These are phyloP conservation scores for Oryzias woworae DNA, from an alignment of 2,113 vertebrate species.

Conservation along the genomic window DNA sequence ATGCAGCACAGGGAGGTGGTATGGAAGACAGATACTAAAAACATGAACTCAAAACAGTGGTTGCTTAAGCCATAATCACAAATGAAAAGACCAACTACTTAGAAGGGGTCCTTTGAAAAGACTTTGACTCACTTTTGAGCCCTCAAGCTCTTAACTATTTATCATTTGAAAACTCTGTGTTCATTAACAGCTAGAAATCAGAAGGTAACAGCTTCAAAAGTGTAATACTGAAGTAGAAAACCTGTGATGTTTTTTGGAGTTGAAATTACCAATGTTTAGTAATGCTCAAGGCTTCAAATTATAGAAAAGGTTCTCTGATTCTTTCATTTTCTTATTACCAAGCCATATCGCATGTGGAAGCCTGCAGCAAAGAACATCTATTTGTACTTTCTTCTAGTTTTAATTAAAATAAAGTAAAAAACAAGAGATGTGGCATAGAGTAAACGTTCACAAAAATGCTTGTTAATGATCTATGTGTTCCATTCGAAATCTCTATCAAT, in stretches of 20 bases:
- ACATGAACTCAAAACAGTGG: slow-evolving; percentile 9
- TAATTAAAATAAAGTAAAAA: no score
- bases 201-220: not conserved
- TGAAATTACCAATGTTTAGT: not conserved
- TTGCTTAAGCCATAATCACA: slow-evolving; percentile 1
- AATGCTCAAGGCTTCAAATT: not conserved
- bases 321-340: no score
- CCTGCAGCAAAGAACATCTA: no score
- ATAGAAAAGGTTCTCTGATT: no score
- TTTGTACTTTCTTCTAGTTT: no score
- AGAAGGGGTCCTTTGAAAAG: slow-evolving; percentile 5
- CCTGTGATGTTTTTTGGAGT: not conserved
- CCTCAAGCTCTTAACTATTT: not conserved
- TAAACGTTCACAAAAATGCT: no score
- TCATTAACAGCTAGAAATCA: not conserved
- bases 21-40: slow-evolving; percentile 5
- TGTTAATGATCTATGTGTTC: no score
- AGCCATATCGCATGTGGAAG: no score
- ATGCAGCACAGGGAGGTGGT: slow-evolving; percentile 12
- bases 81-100: slow-evolving; percentile 3
- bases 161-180: not conserved
- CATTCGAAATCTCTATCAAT: no score
- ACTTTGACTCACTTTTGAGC: not conserved
- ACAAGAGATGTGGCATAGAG: no score
- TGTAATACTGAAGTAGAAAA: no score